These are phyloP conservation scores for Drosophila barbarae DNA, from an alignment of 2,888 invertebrate genomes.

Conservation along the genomic window DNA sequence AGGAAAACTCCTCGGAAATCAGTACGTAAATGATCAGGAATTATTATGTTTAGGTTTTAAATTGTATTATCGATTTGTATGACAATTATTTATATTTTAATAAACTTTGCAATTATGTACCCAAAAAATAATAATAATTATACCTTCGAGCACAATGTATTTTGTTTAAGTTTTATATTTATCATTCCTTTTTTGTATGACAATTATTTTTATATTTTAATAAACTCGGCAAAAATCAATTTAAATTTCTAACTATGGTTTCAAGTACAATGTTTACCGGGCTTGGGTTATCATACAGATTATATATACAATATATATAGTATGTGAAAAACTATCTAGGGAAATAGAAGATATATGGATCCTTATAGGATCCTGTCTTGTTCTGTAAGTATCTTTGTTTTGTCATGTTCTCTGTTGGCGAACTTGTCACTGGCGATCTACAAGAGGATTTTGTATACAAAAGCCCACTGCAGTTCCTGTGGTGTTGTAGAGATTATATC, in stretches of 20 bases:
- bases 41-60: background rate
- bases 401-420: constrained; percentile 21
- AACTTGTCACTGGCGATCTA: constrained; percentile 15
- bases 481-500: constrained; percentile 13
- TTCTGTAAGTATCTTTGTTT: constrained; percentile 14
- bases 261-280: constrained; percentile 36
- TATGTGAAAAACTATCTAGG: constrained; percentile 18
- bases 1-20: constrained; percentile 5
- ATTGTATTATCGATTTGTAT: constrained; percentile 10
- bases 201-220: constrained; percentile 48
- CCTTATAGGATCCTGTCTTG: constrained; percentile 4
- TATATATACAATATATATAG: constrained; percentile 24
- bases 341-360: background rate
- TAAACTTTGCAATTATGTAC: constrained; percentile 25
- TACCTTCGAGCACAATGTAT: background rate
- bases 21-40: constrained; percentile 9
- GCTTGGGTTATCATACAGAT: constrained; percentile 2
- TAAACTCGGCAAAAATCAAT: constrained; percentile 37
- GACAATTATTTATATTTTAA: constrained; percentile 26
- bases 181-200: constrained; percentile 16
- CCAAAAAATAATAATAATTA: constrained; percentile 8
- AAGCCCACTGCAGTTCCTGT: constrained; percentile 10
- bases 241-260: constrained; percentile 25
- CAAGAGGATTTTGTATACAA: background rate
- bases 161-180: constrained; percentile 4